Evolutionary conservation across 1,140 invertebrate species (phyloP).

Genomic region (Nasonia longicornis): DNA sequence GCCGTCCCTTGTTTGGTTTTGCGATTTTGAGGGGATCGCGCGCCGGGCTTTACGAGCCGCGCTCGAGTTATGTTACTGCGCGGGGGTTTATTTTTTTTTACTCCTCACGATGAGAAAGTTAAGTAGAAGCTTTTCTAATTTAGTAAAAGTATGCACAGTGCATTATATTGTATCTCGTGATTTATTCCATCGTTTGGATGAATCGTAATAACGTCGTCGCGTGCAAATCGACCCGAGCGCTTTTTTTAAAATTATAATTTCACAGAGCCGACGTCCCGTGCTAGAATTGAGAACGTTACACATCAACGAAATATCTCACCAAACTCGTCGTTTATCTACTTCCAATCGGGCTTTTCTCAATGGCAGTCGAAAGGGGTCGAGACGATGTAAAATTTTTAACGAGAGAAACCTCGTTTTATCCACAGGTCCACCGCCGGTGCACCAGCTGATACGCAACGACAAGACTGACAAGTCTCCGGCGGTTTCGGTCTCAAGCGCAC

Average conservation of each 20-base stretch:
- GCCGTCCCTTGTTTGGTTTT: background rate
- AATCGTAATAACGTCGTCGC: slow-evolving; percentile 2
- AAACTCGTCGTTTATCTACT: background rate
- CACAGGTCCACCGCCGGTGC: slow-evolving; percentile 67
- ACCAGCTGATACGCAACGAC: slow-evolving; percentile 69
- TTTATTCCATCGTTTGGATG: slow-evolving; percentile 13
- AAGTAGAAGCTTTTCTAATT: background rate
- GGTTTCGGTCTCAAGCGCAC: slow-evolving; percentile 67
- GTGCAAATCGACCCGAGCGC: slow-evolving; percentile 18
- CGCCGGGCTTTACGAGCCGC: no score
- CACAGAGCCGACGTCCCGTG: background rate
- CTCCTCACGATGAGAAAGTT: no score
- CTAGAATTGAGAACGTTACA: background rate
- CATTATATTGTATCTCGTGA: background rate
- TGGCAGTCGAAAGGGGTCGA: no score
- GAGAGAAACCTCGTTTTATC: background rate
- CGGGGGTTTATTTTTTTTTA: background rate
- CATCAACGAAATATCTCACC: background rate
- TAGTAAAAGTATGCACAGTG: background rate
- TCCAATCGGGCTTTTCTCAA: background rate
- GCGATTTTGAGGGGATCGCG: background rate
- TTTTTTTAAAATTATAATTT: background rate
- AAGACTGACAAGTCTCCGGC: slow-evolving; percentile 69
- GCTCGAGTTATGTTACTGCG: background rate
- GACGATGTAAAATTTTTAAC: no score